Conservation (phyloP, 2,888 invertebrate species). For the Aspidiotus destructor region DNA sequence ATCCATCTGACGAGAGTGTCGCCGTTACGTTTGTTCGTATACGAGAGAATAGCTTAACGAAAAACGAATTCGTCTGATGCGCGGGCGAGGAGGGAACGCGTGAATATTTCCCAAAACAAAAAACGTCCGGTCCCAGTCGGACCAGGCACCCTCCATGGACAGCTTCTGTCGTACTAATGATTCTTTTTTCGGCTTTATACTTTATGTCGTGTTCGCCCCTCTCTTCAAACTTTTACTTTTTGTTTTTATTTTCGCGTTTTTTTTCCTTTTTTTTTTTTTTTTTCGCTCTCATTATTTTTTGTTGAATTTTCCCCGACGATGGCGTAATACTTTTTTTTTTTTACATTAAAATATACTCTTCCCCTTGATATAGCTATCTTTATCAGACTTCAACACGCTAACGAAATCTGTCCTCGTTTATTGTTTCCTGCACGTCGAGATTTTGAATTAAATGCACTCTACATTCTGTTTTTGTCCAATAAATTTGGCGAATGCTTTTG, state of each 20-base stretch:
- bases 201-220: constrained; percentile 25
- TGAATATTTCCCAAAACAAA: constrained; percentile 28
- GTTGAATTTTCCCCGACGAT: constrained; percentile 25
- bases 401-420: constrained; percentile 17
- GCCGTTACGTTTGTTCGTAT: too few species aligned
- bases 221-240: constrained; percentile 28
- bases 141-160: constrained; percentile 32
- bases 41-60: not conserved
- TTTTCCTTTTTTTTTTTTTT: constrained; percentile 18
- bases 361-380: constrained; percentile 17
- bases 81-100: constrained; percentile 8
- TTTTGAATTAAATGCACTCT: constrained; percentile 31
- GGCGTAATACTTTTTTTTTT: constrained; percentile 27
- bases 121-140: constrained; percentile 30
- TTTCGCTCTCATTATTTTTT: constrained; percentile 24
- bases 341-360: constrained; percentile 30
- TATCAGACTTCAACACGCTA: constrained; percentile 11
- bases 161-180: constrained; percentile 32
- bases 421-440: constrained; percentile 29
- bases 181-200: constrained; percentile 32
- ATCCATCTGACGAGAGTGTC: too few species aligned
- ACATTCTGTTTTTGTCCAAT: constrained; percentile 22
- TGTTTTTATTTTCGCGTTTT: constrained; percentile 18
- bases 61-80: constrained; percentile 8
- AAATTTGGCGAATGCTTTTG: constrained; percentile 26